Evolutionary conservation across 2,113 vertebrate genomes (phyloP).

Genomic region (Gavia stellata): DNA sequence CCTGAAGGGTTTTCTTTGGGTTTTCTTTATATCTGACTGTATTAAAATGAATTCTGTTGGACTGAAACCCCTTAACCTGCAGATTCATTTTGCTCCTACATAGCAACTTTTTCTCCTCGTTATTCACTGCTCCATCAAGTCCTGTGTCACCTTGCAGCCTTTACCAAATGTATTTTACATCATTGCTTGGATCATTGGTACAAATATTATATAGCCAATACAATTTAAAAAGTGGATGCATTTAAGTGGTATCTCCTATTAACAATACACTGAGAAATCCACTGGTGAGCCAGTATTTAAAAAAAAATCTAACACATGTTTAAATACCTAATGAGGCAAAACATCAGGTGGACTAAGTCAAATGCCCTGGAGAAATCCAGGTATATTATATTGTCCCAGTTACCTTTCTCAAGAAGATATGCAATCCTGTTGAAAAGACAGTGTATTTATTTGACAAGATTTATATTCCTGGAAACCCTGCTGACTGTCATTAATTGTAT

Average conservation of each 20-base stretch:
- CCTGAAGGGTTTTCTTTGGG: not conserved
- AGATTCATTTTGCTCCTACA: not conserved
- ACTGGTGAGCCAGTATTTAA: not conserved
- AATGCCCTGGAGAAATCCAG: not conserved
- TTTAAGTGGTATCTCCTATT: not conserved
- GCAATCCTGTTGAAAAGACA: not conserved
- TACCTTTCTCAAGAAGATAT: not conserved
- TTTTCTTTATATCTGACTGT: not conserved
- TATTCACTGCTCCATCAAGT: not conserved
- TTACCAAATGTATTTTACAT: not conserved
- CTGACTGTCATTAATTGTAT: not conserved
- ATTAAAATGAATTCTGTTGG: not conserved
- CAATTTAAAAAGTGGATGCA: not conserved
- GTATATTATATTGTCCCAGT: not conserved
- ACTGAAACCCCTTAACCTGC: not conserved
- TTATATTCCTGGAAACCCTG: not conserved
- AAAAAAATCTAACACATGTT: not conserved
- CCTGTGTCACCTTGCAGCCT: not conserved
- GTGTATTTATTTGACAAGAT: not conserved
- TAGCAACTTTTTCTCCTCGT: not conserved
- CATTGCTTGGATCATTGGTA: not conserved
- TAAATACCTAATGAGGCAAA: not conserved
- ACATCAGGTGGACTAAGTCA: not conserved
- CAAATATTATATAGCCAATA: not conserved
- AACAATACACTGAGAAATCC: not conserved